Evolutionary conservation across 1,140 invertebrate species (phyloP), one percentile per base, ranked within the genome.

Genomic region (Drosophila littoralis): DNA sequence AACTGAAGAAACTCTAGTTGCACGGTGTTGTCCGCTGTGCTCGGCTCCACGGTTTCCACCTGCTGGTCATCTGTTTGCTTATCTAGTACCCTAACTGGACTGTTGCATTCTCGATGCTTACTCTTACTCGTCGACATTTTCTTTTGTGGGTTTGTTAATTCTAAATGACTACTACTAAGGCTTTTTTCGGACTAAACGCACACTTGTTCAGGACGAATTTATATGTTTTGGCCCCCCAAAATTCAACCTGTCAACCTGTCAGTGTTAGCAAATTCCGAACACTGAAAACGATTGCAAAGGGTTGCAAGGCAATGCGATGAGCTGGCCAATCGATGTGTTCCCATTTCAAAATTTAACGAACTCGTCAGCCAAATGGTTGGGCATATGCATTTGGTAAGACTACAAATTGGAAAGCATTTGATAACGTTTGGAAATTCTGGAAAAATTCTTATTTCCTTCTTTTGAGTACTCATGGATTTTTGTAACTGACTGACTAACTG

Each of bases 1-100:
- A 65, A 71, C 35, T 57, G 13, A 7, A 71, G 28, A n/a, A 71
- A 65, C 9, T 71, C 68, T 9, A 65, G 8, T 1, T 64, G 52
- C 12, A 48, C 40, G 3, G 8, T 10, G 9, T 57, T 55, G 35
- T 35, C 15, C 0, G 38, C 33, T 3, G 10, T n/a, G 10, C 2
- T 15, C 15, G 36, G 10, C 9, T 35, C 22, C 9, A 5, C 42
- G 9, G 7, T 5, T 33, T 12, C 7, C n/a, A 2, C 13, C 15
- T 46, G 35, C 22, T 42, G n/a, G 6, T 13, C 59, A 32, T 43
- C 59, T 17, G 13, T 35, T 61, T 17, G 51, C 4, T 36, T 28
- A 6, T 3, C 15, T n/a, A 10, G 33, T 6, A 17, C 15, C 32
- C 32, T 51, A 32, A 17, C 22, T 3, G 59, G 13, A 36, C 36